phyloP scores from a whole-genome alignment of 2,888 invertebrate species.

The Drosophila multiciliata region DNA sequence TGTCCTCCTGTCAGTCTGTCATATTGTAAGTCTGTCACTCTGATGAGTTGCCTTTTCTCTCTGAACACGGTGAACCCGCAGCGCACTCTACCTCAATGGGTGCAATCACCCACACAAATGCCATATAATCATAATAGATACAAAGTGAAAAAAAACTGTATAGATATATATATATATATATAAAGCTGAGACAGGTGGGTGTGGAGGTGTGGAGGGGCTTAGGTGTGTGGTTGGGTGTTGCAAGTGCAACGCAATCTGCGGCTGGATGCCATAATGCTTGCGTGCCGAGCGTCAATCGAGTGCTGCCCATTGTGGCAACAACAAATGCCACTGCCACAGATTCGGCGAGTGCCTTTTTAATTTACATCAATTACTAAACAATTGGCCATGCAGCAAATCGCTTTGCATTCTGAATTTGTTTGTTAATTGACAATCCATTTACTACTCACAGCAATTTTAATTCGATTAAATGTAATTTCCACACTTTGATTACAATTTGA shows the following conservation, averaged over 20 bases:
- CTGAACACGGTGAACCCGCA: conserved; percentile 7
- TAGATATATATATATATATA: neutral
- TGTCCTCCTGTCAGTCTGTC: conserved; percentile 35
- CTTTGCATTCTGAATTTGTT: conserved; percentile 8
- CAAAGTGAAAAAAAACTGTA: conserved; percentile 19
- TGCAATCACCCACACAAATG: conserved; percentile 70
- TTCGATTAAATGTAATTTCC: conserved; percentile 26
- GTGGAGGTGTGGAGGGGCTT: neutral
- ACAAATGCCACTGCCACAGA: conserved; percentile 24
- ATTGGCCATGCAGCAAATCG: conserved; percentile 51
- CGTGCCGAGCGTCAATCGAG: conserved; percentile 44
- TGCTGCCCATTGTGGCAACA: conserved; percentile 16
- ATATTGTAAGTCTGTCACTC: conserved; percentile 39
- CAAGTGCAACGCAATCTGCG: conserved; percentile 42
- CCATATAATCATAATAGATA: conserved; percentile 56
- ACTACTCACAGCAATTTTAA: conserved; percentile 6
- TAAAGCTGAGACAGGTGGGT: neutral
- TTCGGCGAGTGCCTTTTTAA: conserved; percentile 47
- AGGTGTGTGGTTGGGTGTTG: conserved; percentile 1
- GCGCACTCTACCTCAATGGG: conserved; percentile 58
- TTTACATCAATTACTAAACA: conserved; percentile 66
- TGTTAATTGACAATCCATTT: conserved; percentile 24
- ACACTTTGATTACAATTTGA: conserved; percentile 21
- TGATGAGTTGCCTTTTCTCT: conserved; percentile 46
- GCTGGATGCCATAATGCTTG: conserved; percentile 27